Base-by-base conservation (phyloP, 53 echinoderm and acorn worm genomes). In the Stichopus horrens region DNA sequence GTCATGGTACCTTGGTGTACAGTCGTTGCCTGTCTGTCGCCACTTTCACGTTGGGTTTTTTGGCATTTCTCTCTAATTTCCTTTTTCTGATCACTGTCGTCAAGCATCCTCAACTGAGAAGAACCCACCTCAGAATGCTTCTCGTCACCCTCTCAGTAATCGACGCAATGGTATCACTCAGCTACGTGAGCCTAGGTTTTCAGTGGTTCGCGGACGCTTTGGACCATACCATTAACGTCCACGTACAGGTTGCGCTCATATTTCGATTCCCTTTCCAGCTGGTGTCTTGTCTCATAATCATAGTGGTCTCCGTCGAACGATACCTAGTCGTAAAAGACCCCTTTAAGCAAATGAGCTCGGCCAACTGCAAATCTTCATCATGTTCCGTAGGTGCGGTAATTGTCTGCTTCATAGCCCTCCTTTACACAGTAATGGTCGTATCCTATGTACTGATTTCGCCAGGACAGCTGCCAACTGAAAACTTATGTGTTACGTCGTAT, bases 211-310 rank as follows among this genome's bases (percentile, higher is more conserved):
- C 6, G 7, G 71, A 71, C 71, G 14, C 71, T 4, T n/a, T 18
- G 7, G 6, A 16, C 7, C 7, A 71, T 18, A 13, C 19, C 7
- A 71, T 71, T n/a, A 4, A 18, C 7, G 7, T 71, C 19, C 71
- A 71, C 19, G 71, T n/a, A 71, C 18, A 18, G 18, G 7, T 71
- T n/a, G 14, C 19, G 18, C 6, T 71, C 18, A 4, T 18, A 71
- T 71, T 71, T 71, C 71, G 71, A 16, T 71, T 71, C 71, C 71
- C 71, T 71, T 71, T 71, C n/a, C 71, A 71, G 19, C 7, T 71
- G 7, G 7, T 71, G 19, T 71, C 71, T 16, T 71, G 71, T 71
- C 14, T 71, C 19, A n/a, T 13, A 16, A 71, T 71, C 4, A 71
- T 20, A 18, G 6, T 71, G 7, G 18, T 71, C 14, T n/a, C 71